A percentile compares a stretch with the other conserved stretches of the same genome.
Conservation (phyloP, 2,113 vertebrate species). For the Tichodroma muraria region DNA sequence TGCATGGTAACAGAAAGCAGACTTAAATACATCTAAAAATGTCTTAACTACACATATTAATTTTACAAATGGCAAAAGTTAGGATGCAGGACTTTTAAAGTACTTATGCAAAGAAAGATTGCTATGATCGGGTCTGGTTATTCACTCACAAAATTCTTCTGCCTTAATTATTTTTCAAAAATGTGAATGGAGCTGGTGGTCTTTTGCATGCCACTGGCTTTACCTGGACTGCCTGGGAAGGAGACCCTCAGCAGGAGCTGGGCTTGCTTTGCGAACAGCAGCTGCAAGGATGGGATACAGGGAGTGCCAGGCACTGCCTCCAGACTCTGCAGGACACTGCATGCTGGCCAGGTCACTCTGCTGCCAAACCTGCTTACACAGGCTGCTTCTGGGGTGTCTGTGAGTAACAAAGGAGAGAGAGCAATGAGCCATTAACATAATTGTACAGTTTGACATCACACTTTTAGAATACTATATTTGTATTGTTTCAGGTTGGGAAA, state of each 20-base stretch:
- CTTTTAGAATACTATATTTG: background rate
- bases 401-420: rapidly evolving
- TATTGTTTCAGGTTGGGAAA: background rate
- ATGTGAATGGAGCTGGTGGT: background rate
- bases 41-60: background rate
- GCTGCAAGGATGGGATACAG: background rate
- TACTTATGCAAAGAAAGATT: background rate
- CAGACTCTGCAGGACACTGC: background rate
- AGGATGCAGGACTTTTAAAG: background rate
- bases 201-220: background rate
- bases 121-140: background rate
- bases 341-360: background rate
- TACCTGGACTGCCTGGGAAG: background rate
- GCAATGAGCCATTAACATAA: background rate
- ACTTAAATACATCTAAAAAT: background rate
- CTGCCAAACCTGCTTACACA: background rate
- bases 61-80: background rate
- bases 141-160: background rate
- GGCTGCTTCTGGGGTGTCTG: background rate
- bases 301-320: background rate
- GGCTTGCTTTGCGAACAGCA: background rate
- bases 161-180: background rate
- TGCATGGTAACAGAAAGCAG: background rate
- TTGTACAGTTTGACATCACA: background rate
- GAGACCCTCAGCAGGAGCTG: background rate